Conservation (phyloP, 2,888 invertebrate genomes). For the Drosophila affinis region DNA sequence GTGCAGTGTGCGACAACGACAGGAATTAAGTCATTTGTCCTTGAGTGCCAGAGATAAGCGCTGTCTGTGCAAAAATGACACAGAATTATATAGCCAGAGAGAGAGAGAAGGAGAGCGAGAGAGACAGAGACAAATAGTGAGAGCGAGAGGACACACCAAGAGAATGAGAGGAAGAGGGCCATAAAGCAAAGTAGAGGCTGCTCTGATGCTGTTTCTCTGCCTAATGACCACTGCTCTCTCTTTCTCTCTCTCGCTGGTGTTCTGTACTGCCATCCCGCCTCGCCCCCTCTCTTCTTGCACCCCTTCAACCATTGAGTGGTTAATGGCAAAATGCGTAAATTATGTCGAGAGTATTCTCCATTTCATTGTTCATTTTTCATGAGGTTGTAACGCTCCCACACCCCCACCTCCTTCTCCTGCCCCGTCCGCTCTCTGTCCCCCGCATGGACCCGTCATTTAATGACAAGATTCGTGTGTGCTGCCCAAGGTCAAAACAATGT, state of each 20-base stretch:
- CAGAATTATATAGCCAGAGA: slow-evolving; percentile 3
- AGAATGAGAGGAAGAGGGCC: not conserved
- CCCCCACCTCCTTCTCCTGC: slow-evolving; percentile 5
- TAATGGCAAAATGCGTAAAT: slow-evolving; percentile 82
- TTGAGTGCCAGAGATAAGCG: slow-evolving; percentile 70
- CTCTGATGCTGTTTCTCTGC: slow-evolving; percentile 15
- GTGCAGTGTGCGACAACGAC: slow-evolving; percentile 49
- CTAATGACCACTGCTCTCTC: slow-evolving; percentile 30
- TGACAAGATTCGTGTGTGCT: slow-evolving; percentile 56
- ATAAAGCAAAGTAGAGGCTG: slow-evolving; percentile 14
- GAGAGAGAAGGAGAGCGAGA: slow-evolving; percentile 4
- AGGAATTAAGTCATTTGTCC: slow-evolving; percentile 81
- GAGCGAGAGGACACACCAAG: not conserved
- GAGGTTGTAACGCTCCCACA: slow-evolving; percentile 9
- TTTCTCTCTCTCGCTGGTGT: not conserved
- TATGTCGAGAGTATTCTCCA: slow-evolving; percentile 72
- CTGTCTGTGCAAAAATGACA: slow-evolving; percentile 39
- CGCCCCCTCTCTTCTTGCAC: not conserved
- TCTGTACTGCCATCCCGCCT: not conserved
- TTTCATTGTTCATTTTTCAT: slow-evolving; percentile 54
- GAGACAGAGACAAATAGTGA: slow-evolving; percentile 4
- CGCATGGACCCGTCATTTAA: slow-evolving; percentile 51
- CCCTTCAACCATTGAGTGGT: slow-evolving; percentile 65
- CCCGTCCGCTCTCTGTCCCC: not conserved
- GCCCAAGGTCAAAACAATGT: slow-evolving; percentile 67